Base-by-base conservation (phyloP, 2,113 vertebrate species). In the Podocnemis expansa region DNA sequence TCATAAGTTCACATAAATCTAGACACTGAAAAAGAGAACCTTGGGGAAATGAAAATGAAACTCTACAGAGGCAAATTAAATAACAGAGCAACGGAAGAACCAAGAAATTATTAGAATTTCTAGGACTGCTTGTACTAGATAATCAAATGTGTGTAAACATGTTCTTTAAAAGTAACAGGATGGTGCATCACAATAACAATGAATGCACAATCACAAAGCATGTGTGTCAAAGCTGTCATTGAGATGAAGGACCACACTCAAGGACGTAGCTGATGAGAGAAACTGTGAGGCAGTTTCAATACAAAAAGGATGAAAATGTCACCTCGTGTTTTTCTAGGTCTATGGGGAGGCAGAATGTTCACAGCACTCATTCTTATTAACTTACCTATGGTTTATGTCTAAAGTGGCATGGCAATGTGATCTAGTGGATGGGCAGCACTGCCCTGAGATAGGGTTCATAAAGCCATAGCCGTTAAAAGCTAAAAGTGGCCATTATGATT, bases 1-100 rank as follows among this genome's bases (percentile, higher is more conserved):
- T n/a, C n/a, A n/a, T 52, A 80, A 90, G 78, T 89, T 41, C 27
- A 81, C 78, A 86, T 76, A 67, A 95, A 86, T 6, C 87, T 82
- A 90, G 52, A 49, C 27, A 89, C 25, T 22, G 1, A 54, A 81
- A 88, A 54, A 79, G 84, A 89, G 58, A 93, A 86, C 96, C 95
- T 49, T 51, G 70, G 94, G 96, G 96, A 97, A 97, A 94, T 82
- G 91, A 96, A 95, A 94, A 95, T 80, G 84, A 95, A 95, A 83
- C 94, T 91, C 92, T 29, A 84, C 89, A 90, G 95, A 94, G 87
- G 79, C 81, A 94, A 95, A 96, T 96, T 96, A 97, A 97, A 96
- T 96, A 96, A 95, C 67, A 58, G 24, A 94, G 84, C 90, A 13
- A 5, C 92, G 95, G 86, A 93, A 92, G 80, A 88, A 63, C 78